These are phyloP conservation scores for Sitobion miscanthi DNA, from an alignment of 1,140 invertebrate genomes.

Conservation along the genomic window DNA sequence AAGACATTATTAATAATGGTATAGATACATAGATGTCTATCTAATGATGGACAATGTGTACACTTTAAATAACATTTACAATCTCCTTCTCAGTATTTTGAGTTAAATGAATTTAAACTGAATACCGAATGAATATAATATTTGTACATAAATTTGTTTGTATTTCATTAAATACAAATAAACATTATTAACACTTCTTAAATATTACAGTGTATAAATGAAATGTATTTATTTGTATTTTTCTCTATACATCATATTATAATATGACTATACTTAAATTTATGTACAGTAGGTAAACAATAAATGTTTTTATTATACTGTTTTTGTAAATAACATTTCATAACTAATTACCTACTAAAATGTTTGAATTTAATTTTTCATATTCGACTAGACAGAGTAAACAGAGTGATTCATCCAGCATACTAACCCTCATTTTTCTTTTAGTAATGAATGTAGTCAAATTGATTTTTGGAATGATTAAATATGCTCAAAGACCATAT, in stretches of 20 bases:
- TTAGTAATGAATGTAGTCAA: too few species aligned
- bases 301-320: not conserved
- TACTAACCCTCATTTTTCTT: too few species aligned
- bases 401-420: too few species aligned
- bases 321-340: not conserved
- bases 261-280: not conserved
- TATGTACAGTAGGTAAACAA: not conserved
- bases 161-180: not conserved
- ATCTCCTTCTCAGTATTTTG: not conserved
- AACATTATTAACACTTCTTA: constrained; percentile 4
- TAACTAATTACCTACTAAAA: not conserved
- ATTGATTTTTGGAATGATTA: too few species aligned
- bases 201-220: not conserved
- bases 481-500: too few species aligned
- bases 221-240: not conserved
- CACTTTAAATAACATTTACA: not conserved
- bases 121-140: not conserved
- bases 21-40: not conserved
- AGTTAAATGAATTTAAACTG: not conserved
- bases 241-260: not conserved
- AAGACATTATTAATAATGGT: not conserved
- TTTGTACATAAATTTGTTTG: not conserved
- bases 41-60: not conserved
- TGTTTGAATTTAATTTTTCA: not conserved
- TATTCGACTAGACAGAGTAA: not conserved